phyloP scores from a whole-genome alignment of 2,888 invertebrate genomes.

The Spialia ferax region DNA sequence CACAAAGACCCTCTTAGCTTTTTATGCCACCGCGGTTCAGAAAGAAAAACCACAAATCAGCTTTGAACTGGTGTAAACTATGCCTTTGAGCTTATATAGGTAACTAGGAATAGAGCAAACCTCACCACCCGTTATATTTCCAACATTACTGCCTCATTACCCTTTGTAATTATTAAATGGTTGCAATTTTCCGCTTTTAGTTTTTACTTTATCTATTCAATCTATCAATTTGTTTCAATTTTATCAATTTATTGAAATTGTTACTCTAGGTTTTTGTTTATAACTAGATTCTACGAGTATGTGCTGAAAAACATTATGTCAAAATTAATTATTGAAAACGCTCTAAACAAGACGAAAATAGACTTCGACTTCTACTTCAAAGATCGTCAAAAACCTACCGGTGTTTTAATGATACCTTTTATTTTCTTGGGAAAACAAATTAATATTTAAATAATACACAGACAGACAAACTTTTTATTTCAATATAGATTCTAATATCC shows the following conservation, averaged over 20 bases:
- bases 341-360: too few species aligned
- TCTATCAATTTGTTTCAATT: neutral
- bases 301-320: too few species aligned
- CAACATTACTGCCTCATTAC: conserved; percentile 16
- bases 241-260: neutral
- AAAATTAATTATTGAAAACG: too few species aligned
- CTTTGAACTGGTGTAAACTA: conserved; percentile 33
- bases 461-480: too few species aligned
- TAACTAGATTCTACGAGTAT: too few species aligned
- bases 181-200: neutral
- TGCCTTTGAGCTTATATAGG: conserved; percentile 27
- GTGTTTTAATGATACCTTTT: too few species aligned
- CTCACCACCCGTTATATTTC: conserved; percentile 19
- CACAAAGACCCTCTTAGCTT: conserved; percentile 20
- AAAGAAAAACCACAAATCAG: conserved; percentile 33
- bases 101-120: conserved; percentile 27
- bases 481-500: too few species aligned
- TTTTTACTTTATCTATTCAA: neutral
- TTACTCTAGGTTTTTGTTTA: neutral
- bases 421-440: too few species aligned
- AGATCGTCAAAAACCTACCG: too few species aligned
- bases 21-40: conserved; percentile 17
- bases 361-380: too few species aligned
- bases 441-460: too few species aligned
- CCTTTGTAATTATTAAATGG: conserved; percentile 18